Conservation (phyloP, 2,888 invertebrate species). For the Cylindroiulus punctatus region DNA sequence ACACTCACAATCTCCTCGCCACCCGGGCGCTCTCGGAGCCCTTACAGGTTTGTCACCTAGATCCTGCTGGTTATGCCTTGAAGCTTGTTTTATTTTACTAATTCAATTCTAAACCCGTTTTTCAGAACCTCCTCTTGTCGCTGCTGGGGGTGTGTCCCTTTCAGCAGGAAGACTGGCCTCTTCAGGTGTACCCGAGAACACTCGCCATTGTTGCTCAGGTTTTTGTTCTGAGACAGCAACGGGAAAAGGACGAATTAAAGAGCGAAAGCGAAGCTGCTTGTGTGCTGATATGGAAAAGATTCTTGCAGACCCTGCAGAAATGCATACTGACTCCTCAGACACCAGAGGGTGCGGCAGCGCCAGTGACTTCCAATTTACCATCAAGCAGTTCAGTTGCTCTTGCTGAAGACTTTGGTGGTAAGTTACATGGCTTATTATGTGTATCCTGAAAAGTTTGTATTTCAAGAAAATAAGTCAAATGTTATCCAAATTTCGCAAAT, state of each 20-base stretch:
- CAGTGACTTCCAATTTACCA: background rate
- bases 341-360: constrained; percentile 65
- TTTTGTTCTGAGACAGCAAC: constrained; percentile 71
- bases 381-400: background rate
- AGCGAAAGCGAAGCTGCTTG: constrained; percentile 90
- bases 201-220: constrained; percentile 84
- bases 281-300: constrained; percentile 89
- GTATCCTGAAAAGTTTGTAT: too few relatives aligned
- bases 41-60: constrained; percentile 67
- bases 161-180: constrained; percentile 74
- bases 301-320: constrained; percentile 88
- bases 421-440: background rate
- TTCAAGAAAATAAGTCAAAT: too few relatives aligned
- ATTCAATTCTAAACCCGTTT: background rate
- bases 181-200: constrained; percentile 81
- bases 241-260: constrained; percentile 74
- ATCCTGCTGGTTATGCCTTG: background rate
- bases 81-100: background rate
- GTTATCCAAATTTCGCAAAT: too few relatives aligned
- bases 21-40: constrained; percentile 75
- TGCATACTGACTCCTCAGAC: constrained; percentile 76
- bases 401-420: background rate
- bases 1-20: constrained; percentile 82
- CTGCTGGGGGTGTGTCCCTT: constrained; percentile 81
- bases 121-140: constrained; percentile 74